Percentiles rank a stretch among this genome's conserved stretches.
These are phyloP conservation scores for Tarsius wallacei DNA, from an alignment of 2,797 vertebrate genomes.

Conservation along the genomic window DNA sequence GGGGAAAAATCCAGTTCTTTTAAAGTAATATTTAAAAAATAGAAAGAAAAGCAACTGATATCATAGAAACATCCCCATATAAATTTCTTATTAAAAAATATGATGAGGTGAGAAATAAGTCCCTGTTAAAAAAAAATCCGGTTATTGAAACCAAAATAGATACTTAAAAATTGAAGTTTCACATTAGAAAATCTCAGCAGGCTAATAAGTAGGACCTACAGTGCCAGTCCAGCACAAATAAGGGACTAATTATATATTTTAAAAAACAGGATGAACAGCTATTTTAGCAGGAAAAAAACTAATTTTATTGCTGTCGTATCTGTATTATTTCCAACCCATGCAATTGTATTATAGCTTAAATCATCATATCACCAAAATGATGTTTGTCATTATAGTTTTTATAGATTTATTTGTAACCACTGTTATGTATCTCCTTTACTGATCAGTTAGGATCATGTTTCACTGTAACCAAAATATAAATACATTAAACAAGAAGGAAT, in stretches of 20 bases:
- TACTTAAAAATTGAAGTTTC: neutral
- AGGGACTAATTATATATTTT: neutral
- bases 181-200: neutral
- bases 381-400: neutral
- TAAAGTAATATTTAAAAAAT: neutral
- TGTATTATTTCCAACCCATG: neutral
- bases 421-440: neutral
- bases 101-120: neutral
- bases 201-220: neutral
- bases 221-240: neutral
- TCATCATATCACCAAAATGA: neutral
- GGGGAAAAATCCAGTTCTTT: neutral
- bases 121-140: neutral
- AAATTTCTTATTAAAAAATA: neutral
- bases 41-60: neutral
- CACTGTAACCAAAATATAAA: neutral
- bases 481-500: neutral
- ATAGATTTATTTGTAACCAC: neutral
- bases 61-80: neutral
- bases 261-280: neutral
- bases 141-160: neutral
- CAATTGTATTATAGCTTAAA: neutral
- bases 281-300: neutral
- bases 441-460: neutral
- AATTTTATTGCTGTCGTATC: neutral